phyloP scores from a whole-genome alignment of 2,797 vertebrate species.

The Chanos chanos region DNA sequence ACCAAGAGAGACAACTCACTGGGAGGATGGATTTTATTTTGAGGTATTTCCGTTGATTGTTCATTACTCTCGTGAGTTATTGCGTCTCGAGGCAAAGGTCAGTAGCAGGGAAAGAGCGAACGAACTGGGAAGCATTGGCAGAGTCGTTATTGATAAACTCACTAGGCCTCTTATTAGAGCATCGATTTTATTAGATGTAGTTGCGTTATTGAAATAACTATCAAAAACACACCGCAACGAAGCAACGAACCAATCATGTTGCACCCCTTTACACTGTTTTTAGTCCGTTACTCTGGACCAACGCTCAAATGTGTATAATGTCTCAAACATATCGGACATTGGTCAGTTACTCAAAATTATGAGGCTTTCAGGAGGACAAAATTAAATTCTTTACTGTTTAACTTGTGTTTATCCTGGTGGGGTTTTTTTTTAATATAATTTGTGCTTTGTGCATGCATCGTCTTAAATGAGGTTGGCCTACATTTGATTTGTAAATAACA shows the following conservation, averaged over 20 bases:
- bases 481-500: not conserved
- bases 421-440: not conserved
- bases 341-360: no score
- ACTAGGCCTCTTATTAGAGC: no score
- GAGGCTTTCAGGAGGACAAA: no score
- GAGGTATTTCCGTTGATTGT: slow-evolving; percentile 99
- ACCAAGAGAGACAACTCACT: slow-evolving; percentile 71
- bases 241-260: no score
- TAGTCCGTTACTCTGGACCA: no score
- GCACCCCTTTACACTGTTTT: no score
- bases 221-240: no score
- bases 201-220: no score
- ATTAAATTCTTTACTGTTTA: no score
- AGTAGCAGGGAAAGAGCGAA: slow-evolving; percentile 60
- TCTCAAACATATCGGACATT: no score
- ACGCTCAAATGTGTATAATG: no score
- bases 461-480: not conserved
- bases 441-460: not conserved
- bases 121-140: slow-evolving; percentile 28
- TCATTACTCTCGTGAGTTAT: slow-evolving; percentile 94
- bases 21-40: slow-evolving; percentile 99
- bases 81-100: slow-evolving; percentile 86
- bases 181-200: no score
- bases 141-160: not conserved
- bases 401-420: not conserved